These are phyloP conservation scores for Thereuonema tuberculata DNA, from an alignment of 1,140 invertebrate genomes.

Conservation along the genomic window DNA sequence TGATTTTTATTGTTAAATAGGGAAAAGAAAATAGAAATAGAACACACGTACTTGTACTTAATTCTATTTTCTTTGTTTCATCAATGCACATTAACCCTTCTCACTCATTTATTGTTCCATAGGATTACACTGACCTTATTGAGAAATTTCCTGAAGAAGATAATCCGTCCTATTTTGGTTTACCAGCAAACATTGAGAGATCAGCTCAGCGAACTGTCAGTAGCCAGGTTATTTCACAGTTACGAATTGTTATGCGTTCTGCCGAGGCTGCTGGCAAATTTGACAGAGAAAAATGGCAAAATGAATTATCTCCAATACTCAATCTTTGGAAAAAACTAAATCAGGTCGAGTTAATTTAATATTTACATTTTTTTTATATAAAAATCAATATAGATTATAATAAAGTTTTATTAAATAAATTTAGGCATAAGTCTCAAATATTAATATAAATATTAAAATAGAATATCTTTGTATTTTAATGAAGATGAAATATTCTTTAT, in stretches of 20 bases:
- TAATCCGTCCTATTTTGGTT: conserved; percentile 53
- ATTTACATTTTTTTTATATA: neutral
- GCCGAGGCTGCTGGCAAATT: conserved; percentile 25
- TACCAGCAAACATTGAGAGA: conserved; percentile 65
- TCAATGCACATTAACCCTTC: too few relatives aligned
- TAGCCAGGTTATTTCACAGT: conserved; percentile 43
- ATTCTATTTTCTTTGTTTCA: too few relatives aligned
- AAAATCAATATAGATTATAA: too few relatives aligned
- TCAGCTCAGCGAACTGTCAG: conserved; percentile 58
- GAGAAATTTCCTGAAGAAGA: conserved; percentile 49
- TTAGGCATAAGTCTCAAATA: too few relatives aligned
- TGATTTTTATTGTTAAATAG: too few relatives aligned
- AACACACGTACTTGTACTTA: too few relatives aligned
- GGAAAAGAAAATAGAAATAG: too few relatives aligned
- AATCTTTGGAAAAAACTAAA: conserved; percentile 62
- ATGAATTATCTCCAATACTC: conserved; percentile 48
- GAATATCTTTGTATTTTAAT: too few relatives aligned
- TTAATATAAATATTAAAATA: too few relatives aligned
- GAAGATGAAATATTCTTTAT: too few relatives aligned
- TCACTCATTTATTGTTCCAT: too few relatives aligned
- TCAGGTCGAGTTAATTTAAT: conserved; percentile 27
- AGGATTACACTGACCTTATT: conserved; percentile 49
- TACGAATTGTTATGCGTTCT: conserved; percentile 29
- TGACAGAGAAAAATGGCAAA: conserved; percentile 38
- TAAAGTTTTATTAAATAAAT: too few relatives aligned